Evolutionary conservation across 2,888 invertebrate genomes (phyloP), one percentile per base, ranked within the genome.

Genomic region (Chloroclystis v-ata): DNA sequence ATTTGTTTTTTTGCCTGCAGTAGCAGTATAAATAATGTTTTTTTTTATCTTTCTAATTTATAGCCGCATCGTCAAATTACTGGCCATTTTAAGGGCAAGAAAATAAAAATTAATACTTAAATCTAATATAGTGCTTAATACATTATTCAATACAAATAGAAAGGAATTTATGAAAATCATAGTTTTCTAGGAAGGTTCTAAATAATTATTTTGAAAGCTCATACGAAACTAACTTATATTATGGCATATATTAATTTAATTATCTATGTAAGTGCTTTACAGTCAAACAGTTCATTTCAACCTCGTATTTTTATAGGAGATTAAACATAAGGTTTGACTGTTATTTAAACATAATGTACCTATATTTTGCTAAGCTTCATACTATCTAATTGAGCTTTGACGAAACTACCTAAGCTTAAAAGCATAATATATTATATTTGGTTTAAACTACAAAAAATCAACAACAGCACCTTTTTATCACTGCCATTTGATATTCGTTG

Each of bases 391-490:
- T 74, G 75, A 75, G 76, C 73, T 68, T 71, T 61, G 58, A 64
- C 65, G 10, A 35, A 20, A 35, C 65, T 71, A 64, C 65, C 62
- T 70, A 70, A 45, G 52, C 28, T 20, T 16, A 56, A 71, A 70
- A 56, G 60, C 72, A 66, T 33, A 42, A 43, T 28, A 61, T 56
- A 68, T 72, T 67, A 73, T 79, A 79, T 84, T 83, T 83, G 84
- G 84, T 80, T 77, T 73, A n/a, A 72, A 74, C 69, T 73, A 81
- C 69, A 73, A 70, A 71, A 71, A 76, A 69, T 58, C 60, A 77
- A 77, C 69, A 71, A 71, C 76, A 83, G 84, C 84, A 84, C 84
- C 83, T 67, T 65, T 52, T 56, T 75, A 79, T 80, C 81, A 80
- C 81, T 72, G 72, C 66, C 59, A 20, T n/a, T 35, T 60, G 30